These are phyloP conservation scores for Cyclina sinensis DNA, from an alignment of 1,140 invertebrate species.

Conservation along the genomic window DNA sequence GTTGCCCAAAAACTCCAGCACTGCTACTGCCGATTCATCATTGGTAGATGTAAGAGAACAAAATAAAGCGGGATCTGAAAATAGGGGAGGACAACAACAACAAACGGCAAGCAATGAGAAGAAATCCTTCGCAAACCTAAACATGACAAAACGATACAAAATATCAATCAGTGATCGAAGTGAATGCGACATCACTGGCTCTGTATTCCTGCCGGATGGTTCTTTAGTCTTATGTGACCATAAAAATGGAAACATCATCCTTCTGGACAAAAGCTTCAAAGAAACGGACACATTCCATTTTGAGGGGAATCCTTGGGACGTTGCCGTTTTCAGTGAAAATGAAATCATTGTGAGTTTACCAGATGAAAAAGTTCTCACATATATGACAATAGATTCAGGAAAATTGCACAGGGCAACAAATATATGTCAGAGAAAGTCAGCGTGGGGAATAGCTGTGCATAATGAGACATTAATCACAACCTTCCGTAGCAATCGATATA, in stretches of 20 bases:
- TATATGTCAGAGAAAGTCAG: not conserved
- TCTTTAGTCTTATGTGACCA: slow-evolving; percentile 7
- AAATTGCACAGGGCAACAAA: not conserved
- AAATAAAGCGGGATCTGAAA: not conserved
- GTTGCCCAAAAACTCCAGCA: not conserved
- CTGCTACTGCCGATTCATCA: not conserved
- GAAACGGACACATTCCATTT: not conserved
- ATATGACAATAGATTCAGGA: not conserved
- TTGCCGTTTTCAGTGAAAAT: not conserved
- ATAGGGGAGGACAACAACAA: not conserved
- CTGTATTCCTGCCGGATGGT: not conserved
- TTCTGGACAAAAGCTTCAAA: not conserved
- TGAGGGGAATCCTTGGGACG: not conserved
- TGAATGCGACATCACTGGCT: slow-evolving; percentile 4
- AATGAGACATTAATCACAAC: not conserved
- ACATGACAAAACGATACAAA: not conserved
- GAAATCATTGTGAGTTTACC: slow-evolving; percentile 5
- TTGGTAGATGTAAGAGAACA: not conserved
- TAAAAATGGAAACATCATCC: not conserved
- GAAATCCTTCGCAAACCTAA: not conserved
- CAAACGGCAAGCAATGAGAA: not conserved
- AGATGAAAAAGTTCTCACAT: not conserved
- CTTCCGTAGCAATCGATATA: not conserved
- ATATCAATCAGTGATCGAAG: not conserved
- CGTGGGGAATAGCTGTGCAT: not conserved